Evolutionary conservation across 2,888 invertebrate genomes (phyloP), one percentile per base, ranked within the genome.

Genomic region (Emmelina monodactyla): DNA sequence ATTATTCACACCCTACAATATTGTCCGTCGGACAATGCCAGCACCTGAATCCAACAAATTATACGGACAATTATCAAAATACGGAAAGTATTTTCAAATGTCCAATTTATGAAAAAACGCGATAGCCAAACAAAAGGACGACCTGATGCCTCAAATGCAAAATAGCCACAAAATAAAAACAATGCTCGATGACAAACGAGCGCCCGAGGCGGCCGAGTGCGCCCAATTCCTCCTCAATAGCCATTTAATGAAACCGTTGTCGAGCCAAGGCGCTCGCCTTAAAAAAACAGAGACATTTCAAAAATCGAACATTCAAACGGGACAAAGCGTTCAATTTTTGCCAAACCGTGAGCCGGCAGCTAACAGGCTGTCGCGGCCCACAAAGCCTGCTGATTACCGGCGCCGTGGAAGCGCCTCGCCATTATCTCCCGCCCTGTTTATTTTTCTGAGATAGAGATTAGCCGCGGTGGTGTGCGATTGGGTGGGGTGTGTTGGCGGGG

Each of bases 381-480:
- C 76, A 76, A 75, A 76, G 71, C 64, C 63, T 55, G 56, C 61
- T 76, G 72, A 79, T 76, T 76, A 76, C 71, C 62, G 62, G 51
- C 64, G 57, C 59, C 62, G 61, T 53, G 53, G 58, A 55, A 58
- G 63, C 60, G 55, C 59, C 50, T 52, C 57, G 66, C 71, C 71
- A 73, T 80, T 78, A 79, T 79, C 76, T 70, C 64, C 67, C 71
- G 66, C 68, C 66, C 63, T 73, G 78, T 79, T 80, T 80, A 79
- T 76, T 79, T 80, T 80, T 75, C 64, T 68, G 58, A 75, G 78
- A 75, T 76, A 78, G 69, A 78, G 79, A 80, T 80, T 78, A 80
- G 76, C 80, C 53, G 49, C 63, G 68, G 72, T 66, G 67, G 55
- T 56, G 58, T 56, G 62, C 65, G 59, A 73, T 76, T 75, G 78